Evolutionary conservation across 2,113 vertebrate species (phyloP), one percentile per base, ranked within the genome.

Genomic region (Hymenochirus boettgeri): DNA sequence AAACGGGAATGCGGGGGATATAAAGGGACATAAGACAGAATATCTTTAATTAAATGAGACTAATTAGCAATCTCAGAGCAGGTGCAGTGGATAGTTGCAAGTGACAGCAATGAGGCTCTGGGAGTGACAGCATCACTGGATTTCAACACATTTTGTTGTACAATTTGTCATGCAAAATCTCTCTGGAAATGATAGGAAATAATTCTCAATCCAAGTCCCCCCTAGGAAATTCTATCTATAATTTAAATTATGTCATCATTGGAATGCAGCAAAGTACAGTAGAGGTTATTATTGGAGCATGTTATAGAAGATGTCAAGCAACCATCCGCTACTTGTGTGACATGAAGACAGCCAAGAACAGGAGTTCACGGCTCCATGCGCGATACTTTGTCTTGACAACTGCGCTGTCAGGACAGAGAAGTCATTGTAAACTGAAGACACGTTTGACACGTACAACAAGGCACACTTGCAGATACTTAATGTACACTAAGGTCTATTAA

Each of bases 31-130:
- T 77, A 82, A 87, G 56, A 69, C 82, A 79, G 88, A 83, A 91
- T 90, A 90, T 91, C 80, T 89, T 92, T 91, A 94, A 93, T 90
- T 89, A 92, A 89, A 90, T 84, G 82, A 85, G 86, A 90, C 90
- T 93, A 93, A 93, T 93, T 92, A 92, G 89, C 83, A 89, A 92
- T 83, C 88, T 85, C 90, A 91, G 90, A 90, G 87, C 90, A 92
- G 86, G 87, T 90, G 90, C 85, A 82, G 86, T 77, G 83, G 88
- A 89, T 86, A 81, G 85, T 84, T 84, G 76, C 63, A 77, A 77
- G 83, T 91, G 90, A 90, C 89, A 90, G 87, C 83, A 79, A 80
- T 86, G 86, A 60, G 65, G 25, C 65, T 69, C 47, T 21, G 87
- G 82, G 88, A 83, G 80, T 66, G 74, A 73, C 62, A 69, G 76